phyloP scores from a whole-genome alignment of 2,888 invertebrate genomes.

The Disparrhopalites patrizii region DNA sequence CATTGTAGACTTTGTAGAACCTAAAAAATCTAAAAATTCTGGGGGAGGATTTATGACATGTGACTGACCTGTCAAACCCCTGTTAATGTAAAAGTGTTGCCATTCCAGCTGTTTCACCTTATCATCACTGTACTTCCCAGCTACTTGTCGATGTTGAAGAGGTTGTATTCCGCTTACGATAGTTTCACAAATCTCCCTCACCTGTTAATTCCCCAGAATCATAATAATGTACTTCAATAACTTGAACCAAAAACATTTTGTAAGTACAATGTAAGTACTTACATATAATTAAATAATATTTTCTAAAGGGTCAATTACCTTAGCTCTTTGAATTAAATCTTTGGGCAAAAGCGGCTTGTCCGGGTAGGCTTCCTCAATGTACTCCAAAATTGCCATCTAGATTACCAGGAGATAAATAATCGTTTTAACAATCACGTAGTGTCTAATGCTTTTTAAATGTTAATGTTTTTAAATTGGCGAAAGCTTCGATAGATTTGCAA shows the following conservation, averaged over 20 bases:
- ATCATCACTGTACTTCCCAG: slow-evolving; percentile 30
- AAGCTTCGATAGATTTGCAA: no score
- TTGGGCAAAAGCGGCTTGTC: slow-evolving; percentile 81
- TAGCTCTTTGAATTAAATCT: slow-evolving; percentile 80
- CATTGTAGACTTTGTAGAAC: background rate
- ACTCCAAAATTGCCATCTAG: slow-evolving; percentile 84
- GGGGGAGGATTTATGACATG: background rate
- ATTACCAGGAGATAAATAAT: slow-evolving; percentile 38
- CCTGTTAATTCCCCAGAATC: slow-evolving; percentile 52
- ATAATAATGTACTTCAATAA: background rate
- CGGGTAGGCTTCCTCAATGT: slow-evolving; percentile 87
- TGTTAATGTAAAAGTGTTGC: slow-evolving; percentile 40
- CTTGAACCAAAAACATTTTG: background rate
- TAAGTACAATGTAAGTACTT: background rate
- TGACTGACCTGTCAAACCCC: slow-evolving; percentile 37
- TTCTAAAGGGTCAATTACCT: slow-evolving; percentile 57
- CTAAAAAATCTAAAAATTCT: background rate
- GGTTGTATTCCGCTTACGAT: slow-evolving; percentile 95
- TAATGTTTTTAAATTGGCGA: background rate
- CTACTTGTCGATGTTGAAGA: slow-evolving; percentile 66
- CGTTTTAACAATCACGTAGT: background rate
- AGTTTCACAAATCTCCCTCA: slow-evolving; percentile 81
- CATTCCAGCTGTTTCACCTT: slow-evolving; percentile 35
- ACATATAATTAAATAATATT: background rate
- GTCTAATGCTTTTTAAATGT: no score